Evolutionary conservation across 2,888 invertebrate species (phyloP).

Genomic region (Drosophila borborema): DNA sequence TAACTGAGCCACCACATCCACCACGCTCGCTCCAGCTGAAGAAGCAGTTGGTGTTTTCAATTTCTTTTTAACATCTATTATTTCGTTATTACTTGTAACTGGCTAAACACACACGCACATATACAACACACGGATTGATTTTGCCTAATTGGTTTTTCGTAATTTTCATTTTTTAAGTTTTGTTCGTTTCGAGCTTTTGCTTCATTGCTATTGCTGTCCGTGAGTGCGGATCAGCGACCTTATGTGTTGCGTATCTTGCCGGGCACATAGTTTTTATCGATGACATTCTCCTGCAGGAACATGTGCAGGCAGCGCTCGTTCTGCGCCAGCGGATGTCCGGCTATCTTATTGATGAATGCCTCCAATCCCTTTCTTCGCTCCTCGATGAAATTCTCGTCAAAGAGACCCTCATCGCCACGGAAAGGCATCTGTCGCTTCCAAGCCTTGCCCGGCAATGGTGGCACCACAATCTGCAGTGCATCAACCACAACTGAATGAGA

Average conservation of each 20-base stretch:
- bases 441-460: slow-evolving; percentile 98
- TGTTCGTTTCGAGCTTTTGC: slow-evolving; percentile 74
- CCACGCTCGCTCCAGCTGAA: slow-evolving; percentile 26
- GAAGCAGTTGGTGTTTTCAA: slow-evolving; percentile 66
- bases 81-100: slow-evolving; percentile 43
- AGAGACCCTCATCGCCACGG: slow-evolving; percentile 99
- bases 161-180: slow-evolving; percentile 47
- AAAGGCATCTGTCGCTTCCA: slow-evolving; percentile 99
- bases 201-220: slow-evolving; percentile 37
- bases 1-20: slow-evolving; percentile 66
- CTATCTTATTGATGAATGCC: slow-evolving; percentile 99
- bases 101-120: slow-evolving; percentile 64
- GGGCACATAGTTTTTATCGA: slow-evolving; percentile 99
- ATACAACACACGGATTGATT: slow-evolving; percentile 60
- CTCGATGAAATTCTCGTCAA: slow-evolving; percentile 99
- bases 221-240: slow-evolving; percentile 65
- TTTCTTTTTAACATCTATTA: slow-evolving; percentile 49
- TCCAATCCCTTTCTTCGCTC: slow-evolving; percentile 99
- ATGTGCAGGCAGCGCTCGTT: slow-evolving; percentile 99
- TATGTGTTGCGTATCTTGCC: slow-evolving; percentile 99
- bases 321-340: slow-evolving; percentile 99
- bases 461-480: slow-evolving; percentile 95
- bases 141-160: slow-evolving; percentile 71
- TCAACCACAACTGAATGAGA: background rate
- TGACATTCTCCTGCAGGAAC: slow-evolving; percentile 98